Evolutionary conservation across 2,888 invertebrate genomes (phyloP), one percentile per base, ranked within the genome.

Genomic region (Orchestes rusci): DNA sequence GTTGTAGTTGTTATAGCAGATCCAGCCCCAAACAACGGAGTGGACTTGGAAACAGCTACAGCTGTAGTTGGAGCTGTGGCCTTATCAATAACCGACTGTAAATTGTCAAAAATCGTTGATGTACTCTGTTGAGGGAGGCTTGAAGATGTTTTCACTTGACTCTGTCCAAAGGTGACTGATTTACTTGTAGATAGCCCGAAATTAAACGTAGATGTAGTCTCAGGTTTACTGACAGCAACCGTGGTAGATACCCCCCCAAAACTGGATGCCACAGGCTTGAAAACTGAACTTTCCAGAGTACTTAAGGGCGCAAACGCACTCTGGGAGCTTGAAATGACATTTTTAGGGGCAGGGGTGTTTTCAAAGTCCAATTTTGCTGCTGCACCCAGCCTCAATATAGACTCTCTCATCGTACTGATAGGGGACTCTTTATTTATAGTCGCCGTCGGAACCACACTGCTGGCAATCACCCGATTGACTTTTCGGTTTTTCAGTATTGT

Each of bases 401-500:
- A 51, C 16, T 54, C 49, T 45, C 51, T 53, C 29, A 42, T 47
- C 48, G 46, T 56, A 19, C 40, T 41, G 19, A 44, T 40, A 28
- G 60, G 56, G 10, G 59, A 54, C n/a, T n/a, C n/a, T 29, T 62
- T 57, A 33, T 46, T 43, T 27, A 63, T 45, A 5, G 59, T n/a
- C n/a, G n/a, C n/a, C n/a, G n/a, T n/a, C n/a, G n/a, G n/a, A n/a
- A n/a, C n/a, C n/a, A n/a, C n/a, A n/a, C n/a, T n/a, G n/a, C n/a
- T n/a, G n/a, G 73, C 73, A 45, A 73, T 73, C 2, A 78, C 70
- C 56, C 71, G 73, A 0, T 69, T 62, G 0, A 74, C 71, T 48
- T 74, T 73, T 49, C 73, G 71, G 43, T 74, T 72, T 1, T 71
- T 69, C 1, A 78, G 61, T 54, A 73, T 64, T 23, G 73, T 70